Conservation (phyloP, 2,113 vertebrate genomes). For the Beaufortia kweichowensis region DNA sequence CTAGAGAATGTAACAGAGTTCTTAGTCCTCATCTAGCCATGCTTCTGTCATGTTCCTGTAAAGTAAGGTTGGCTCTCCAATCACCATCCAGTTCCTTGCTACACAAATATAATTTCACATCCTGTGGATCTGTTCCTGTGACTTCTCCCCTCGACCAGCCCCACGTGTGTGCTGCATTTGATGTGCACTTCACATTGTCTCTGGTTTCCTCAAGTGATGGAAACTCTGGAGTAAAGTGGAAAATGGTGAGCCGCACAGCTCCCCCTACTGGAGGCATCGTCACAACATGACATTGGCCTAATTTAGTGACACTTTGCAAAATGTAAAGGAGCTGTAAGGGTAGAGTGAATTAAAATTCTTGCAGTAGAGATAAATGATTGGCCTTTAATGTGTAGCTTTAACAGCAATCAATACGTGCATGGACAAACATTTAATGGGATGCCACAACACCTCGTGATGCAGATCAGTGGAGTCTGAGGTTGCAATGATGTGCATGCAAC, state of each 20-base stretch:
- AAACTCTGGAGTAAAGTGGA: constrained; percentile 21
- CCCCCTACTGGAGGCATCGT: background rate
- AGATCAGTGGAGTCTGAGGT: constrained; percentile 33
- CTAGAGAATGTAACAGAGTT: background rate
- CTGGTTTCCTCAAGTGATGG: constrained; percentile 37
- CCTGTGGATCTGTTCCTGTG: constrained; percentile 41
- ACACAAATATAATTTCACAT: constrained; percentile 32
- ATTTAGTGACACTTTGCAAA: background rate
- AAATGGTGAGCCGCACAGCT: background rate
- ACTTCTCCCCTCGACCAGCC: constrained; percentile 29
- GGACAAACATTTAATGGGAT: constrained; percentile 20
- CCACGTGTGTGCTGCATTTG: constrained; percentile 12
- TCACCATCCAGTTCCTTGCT: background rate
- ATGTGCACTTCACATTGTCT: constrained; percentile 51
- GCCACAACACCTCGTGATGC: constrained; percentile 32
- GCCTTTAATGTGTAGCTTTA: background rate
- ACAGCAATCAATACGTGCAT: constrained; percentile 7
- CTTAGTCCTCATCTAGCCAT: constrained; percentile 15
- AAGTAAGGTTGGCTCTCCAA: background rate
- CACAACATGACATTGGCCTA: background rate
- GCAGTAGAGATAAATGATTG: constrained; percentile 17
- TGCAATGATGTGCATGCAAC: constrained; percentile 44
- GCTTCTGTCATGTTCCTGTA: constrained; percentile 4
- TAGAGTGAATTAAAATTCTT: background rate
- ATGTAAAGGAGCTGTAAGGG: background rate